Base-by-base conservation (phyloP, 2,113 vertebrate genomes). In the Phyllopteryx taeniolatus region DNA sequence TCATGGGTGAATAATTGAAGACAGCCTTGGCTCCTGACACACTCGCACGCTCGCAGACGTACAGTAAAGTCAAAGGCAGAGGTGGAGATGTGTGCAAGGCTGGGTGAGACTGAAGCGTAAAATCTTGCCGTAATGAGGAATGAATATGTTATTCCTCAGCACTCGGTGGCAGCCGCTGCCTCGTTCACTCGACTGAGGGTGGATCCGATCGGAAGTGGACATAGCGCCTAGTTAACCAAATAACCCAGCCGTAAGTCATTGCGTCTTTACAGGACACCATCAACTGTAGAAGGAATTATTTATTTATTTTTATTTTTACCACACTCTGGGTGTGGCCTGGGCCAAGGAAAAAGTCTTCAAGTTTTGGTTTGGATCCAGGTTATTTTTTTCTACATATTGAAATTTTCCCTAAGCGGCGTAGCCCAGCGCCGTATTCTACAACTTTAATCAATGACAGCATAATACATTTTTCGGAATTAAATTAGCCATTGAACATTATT, bases 1-100 rank as follows among this genome's bases (percentile, higher is more conserved):
- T 85, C 86, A 86, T 53, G 85, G 83, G 87, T 89, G 88, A 89
- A 89, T 90, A 85, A 89, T 86, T 89, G 82, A 88, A 86, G 85
- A 86, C 73, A 69, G 78, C 70, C 78, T 79, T 17, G 13, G 71
- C 76, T 80, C 79, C 85, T 53, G 78, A 17, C 79, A 68, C 74
- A 49, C 70, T 42, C 71, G 35, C 78, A 73, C 54, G 9, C 53
- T 67, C 67, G 67, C 39, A 70, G 33, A 43, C 68, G 67, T 65
- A 73, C 75, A 67, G 77, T 61, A 46, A 64, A 76, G 79, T 79
- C 74, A 83, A 81, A 83, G 74, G 72, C 76, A 75, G 68, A 68
- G 53, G 68, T 76, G 70, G 54, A 63, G 73, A 73, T 74, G 71
- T 17, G 43, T 60, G 73, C 63, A 67, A 78, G 73, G 71, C 72